Evolutionary conservation across 2,113 vertebrate species (phyloP).

Genomic region (Plecotus auritus): DNA sequence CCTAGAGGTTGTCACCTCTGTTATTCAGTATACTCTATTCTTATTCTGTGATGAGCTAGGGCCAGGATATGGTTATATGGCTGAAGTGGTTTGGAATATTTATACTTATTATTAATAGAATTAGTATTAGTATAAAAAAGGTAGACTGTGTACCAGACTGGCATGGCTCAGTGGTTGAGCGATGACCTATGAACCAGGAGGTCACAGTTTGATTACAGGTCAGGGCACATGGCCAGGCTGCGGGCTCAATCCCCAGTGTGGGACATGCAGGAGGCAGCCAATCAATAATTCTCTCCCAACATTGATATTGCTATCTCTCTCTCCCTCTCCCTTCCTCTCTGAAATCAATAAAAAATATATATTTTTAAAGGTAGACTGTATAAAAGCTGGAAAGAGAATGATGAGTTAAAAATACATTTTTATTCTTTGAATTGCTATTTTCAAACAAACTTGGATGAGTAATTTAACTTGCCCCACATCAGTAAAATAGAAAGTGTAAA

Average conservation of each 20-base stretch:
- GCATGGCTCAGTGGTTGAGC: too few relatives aligned
- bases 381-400: background rate
- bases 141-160: background rate
- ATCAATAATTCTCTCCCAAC: too few relatives aligned
- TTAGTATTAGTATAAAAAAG: background rate
- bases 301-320: too few relatives aligned
- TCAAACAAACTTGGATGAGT: background rate
- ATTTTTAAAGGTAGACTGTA: background rate
- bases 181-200: too few relatives aligned
- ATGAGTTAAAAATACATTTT: background rate
- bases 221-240: too few relatives aligned
- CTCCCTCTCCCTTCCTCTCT: too few relatives aligned
- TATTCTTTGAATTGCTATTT: background rate
- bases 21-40: background rate
- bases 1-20: background rate
- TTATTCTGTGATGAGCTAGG: background rate
- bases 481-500: background rate
- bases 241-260: too few relatives aligned
- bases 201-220: too few relatives aligned
- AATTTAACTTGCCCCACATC: background rate
- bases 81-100: background rate
- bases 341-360: too few relatives aligned
- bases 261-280: too few relatives aligned
- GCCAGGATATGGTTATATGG: background rate
- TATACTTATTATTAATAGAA: background rate